Conservation (phyloP, 2,888 invertebrate genomes). For the Brachynemurus nebulosus region DNA sequence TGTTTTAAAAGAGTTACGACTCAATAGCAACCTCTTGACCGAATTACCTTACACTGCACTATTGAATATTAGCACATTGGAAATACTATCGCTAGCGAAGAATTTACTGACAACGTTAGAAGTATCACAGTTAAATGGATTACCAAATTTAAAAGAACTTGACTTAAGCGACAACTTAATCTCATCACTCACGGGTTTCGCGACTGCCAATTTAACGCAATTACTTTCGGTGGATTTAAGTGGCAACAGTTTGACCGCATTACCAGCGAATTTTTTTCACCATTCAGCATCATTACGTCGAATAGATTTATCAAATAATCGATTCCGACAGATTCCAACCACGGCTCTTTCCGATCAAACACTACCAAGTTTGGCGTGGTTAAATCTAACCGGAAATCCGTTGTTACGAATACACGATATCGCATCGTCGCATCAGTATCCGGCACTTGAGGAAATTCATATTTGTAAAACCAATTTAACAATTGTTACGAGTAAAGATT, state of each 20-base stretch:
- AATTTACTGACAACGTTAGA: constrained; percentile 59
- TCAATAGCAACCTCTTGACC: constrained; percentile 57
- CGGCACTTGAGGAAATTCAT: constrained; percentile 68
- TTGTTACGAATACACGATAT: constrained; percentile 60
- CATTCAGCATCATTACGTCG: constrained; percentile 55
- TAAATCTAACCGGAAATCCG: constrained; percentile 76
- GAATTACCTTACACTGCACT: constrained; percentile 69
- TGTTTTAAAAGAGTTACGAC: constrained; percentile 59
- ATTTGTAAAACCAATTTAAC: constrained; percentile 67
- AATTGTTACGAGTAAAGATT: constrained; percentile 71
- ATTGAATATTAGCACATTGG: constrained; percentile 59
- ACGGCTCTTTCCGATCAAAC: constrained; percentile 61
- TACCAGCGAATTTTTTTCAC: constrained; percentile 70
- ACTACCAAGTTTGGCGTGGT: constrained; percentile 53
- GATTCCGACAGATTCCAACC: constrained; percentile 65
- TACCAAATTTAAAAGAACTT: constrained; percentile 58
- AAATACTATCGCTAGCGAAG: constrained; percentile 51
- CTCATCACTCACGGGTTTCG: constrained; percentile 60
- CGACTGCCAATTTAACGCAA: constrained; percentile 58
- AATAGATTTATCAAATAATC: constrained; percentile 65
- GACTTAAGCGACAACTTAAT: constrained; percentile 63
- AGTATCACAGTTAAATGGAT: constrained; percentile 59
- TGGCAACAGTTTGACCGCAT: constrained; percentile 55
- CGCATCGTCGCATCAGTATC: constrained; percentile 53
- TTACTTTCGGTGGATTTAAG: constrained; percentile 61